A percentile compares a stretch with the other conserved stretches of the same genome.
phyloP scores from a whole-genome alignment of 2,797 vertebrate genomes.

The Coregonus sp. region DNA sequence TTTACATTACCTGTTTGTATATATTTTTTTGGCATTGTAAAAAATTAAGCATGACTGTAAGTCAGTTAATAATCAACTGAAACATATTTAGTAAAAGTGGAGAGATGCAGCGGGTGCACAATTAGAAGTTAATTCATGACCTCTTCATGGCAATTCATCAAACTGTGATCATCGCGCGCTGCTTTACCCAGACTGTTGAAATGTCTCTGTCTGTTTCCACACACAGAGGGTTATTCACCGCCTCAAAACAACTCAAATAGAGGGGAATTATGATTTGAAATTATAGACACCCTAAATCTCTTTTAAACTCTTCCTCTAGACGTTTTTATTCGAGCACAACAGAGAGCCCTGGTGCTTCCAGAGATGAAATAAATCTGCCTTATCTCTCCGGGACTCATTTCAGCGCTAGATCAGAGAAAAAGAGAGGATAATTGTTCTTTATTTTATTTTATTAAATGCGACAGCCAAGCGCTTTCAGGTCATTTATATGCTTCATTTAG shows the following conservation, averaged over 20 bases:
- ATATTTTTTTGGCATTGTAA: not conserved
- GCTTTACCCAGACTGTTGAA: conserved; percentile 55
- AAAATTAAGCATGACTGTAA: conserved; percentile 16
- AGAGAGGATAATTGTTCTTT: conserved; percentile 83
- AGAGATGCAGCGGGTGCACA: conserved; percentile 23
- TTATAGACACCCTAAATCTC: conserved; percentile 75
- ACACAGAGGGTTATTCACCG: conserved; percentile 44
- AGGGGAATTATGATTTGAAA: conserved; percentile 77
- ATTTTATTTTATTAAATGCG: conserved; percentile 84
- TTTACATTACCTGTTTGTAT: not conserved
- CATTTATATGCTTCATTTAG: conserved; percentile 87
- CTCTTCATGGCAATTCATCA: conserved; percentile 63
- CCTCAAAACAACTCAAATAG: conserved; percentile 69
- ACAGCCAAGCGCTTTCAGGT: conserved; percentile 80
- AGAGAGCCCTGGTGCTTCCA: conserved; percentile 55
- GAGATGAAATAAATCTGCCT: conserved; percentile 77
- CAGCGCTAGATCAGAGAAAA: conserved; percentile 79
- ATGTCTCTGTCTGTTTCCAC: conserved; percentile 33
- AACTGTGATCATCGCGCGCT: conserved; percentile 39
- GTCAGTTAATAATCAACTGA: conserved; percentile 24
- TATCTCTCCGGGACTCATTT: conserved; percentile 81
- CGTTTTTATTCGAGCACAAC: conserved; percentile 77
- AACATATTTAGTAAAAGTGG: conserved; percentile 32
- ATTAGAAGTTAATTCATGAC: conserved; percentile 48
- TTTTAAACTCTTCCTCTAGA: conserved; percentile 61